Percentiles rank a stretch among this genome's conserved stretches.
Evolutionary conservation across 2,888 invertebrate genomes (phyloP).

Genomic region (Acrobasis consociella): DNA sequence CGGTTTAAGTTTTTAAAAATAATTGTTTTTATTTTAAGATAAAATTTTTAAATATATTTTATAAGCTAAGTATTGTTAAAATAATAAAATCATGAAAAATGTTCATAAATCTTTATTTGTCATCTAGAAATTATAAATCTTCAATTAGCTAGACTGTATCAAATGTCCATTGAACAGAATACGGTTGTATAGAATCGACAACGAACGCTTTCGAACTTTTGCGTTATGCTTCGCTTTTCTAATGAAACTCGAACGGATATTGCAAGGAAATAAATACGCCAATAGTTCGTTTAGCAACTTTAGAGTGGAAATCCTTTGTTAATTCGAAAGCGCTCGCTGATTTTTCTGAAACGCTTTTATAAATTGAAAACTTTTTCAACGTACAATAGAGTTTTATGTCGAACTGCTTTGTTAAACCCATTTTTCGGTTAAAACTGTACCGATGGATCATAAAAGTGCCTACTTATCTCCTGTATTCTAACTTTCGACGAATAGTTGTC

Average conservation of each 20-base stretch:
- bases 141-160: conserved; percentile 19
- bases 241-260: conserved; percentile 69
- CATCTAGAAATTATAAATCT: background rate
- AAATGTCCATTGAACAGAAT: conserved; percentile 40
- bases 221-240: conserved; percentile 48
- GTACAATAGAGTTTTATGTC: conserved; percentile 3
- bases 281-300: conserved; percentile 64
- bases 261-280: conserved; percentile 70
- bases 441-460: no score
- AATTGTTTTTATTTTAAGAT: no score
- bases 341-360: conserved; percentile 48
- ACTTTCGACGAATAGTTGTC: no score
- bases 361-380: conserved; percentile 43
- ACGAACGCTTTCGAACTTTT: conserved; percentile 59
- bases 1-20: no score
- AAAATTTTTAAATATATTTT: no score
- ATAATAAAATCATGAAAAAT: no score
- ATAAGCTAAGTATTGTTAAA: no score
- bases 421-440: no score
- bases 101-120: no score
- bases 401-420: no score
- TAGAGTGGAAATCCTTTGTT: conserved; percentile 68
- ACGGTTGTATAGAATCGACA: conserved; percentile 28
- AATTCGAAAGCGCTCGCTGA: conserved; percentile 61
- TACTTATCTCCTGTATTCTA: no score